Conservation (phyloP, 2,797 vertebrate species). For the Anguilla megastoma region DNA sequence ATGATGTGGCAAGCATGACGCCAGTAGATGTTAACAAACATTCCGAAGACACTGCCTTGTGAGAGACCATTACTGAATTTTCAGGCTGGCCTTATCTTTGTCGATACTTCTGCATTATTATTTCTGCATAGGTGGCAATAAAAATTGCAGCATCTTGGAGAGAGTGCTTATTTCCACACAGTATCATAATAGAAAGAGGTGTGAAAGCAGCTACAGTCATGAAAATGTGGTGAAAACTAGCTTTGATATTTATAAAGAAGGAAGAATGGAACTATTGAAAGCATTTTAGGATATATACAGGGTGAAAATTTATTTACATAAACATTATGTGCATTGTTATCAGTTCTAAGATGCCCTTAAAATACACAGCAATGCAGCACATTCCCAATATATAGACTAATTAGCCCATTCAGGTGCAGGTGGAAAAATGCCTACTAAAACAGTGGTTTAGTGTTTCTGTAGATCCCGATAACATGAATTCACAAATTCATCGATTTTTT, state of each 20-base stretch:
- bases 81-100: background rate
- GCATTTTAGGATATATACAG: background rate
- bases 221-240: background rate
- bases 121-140: background rate
- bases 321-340: background rate
- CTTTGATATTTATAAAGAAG: background rate
- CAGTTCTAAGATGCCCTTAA: background rate
- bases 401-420: background rate
- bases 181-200: background rate
- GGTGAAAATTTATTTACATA: background rate
- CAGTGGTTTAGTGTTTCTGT: background rate
- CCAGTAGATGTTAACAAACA: background rate
- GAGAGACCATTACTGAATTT: background rate
- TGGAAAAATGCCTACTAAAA: background rate
- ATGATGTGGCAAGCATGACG: background rate
- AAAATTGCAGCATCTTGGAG: background rate
- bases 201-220: background rate
- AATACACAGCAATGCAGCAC: background rate
- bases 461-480: no score
- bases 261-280: background rate
- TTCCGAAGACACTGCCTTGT: background rate
- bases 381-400: background rate
- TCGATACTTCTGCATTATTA: background rate
- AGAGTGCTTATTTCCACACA: background rate
- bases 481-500: no score